phyloP scores from a whole-genome alignment of 2,113 vertebrate genomes.

The Zosterops pallidus region DNA sequence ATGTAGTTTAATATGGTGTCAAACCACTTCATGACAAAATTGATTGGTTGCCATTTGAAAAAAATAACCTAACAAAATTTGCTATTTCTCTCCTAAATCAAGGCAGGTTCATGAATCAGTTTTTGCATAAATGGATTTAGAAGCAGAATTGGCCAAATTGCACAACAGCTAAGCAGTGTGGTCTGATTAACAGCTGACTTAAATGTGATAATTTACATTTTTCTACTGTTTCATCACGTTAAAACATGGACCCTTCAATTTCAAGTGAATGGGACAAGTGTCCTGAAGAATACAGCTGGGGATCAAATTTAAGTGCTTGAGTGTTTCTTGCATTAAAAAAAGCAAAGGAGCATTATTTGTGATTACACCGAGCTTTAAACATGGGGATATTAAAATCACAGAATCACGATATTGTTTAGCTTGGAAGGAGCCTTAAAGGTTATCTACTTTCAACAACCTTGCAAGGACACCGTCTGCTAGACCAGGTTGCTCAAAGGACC shows the following conservation, averaged over 20 bases:
- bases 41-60: not conserved
- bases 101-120: conserved; percentile 56
- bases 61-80: not conserved
- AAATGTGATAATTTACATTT: conserved; percentile 58
- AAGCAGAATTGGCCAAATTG: conserved; percentile 73
- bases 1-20: not conserved
- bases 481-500: not conserved
- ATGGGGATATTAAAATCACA: not conserved
- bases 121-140: conserved; percentile 76
- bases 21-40: not conserved
- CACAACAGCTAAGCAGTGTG: conserved; percentile 48
- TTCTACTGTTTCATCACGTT: conserved; percentile 1
- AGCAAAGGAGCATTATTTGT: not conserved
- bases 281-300: not conserved
- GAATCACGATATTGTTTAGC: not conserved
- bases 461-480: too few species aligned
- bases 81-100: not conserved
- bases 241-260: not conserved
- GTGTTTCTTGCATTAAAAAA: not conserved
- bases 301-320: not conserved
- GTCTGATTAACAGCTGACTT: conserved; percentile 71
- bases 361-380: not conserved
- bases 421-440: not conserved
- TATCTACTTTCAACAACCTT: not conserved
- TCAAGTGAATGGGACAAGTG: not conserved